phyloP scores from a whole-genome alignment of 2,888 invertebrate species.

The Zaprionus lineosus region DNA sequence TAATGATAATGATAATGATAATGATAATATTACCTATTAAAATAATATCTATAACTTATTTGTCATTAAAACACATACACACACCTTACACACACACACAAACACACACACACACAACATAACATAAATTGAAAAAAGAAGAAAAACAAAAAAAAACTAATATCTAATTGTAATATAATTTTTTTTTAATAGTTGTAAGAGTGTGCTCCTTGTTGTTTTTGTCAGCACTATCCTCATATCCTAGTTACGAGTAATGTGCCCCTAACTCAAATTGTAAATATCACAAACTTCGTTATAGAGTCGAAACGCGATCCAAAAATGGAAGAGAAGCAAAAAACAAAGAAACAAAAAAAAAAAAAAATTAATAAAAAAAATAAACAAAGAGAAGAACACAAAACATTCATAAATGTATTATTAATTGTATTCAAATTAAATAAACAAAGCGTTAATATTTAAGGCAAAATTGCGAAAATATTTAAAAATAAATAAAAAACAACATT shows the following conservation, averaged over 20 bases:
- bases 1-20: slow-evolving; percentile 13
- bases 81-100: too few species aligned
- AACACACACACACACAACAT: too few species aligned
- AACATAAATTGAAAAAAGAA: neutral
- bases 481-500: slow-evolving; percentile 59
- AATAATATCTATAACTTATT: slow-evolving; percentile 62
- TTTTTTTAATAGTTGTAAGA: slow-evolving; percentile 69
- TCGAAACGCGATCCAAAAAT: slow-evolving; percentile 40
- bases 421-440: slow-evolving; percentile 54
- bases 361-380: slow-evolving; percentile 26
- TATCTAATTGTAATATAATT: slow-evolving; percentile 67
- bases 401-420: slow-evolving; percentile 71
- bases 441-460: slow-evolving; percentile 44
- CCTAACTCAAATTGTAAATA: slow-evolving; percentile 65
- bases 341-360: slow-evolving; percentile 21
- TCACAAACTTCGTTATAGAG: slow-evolving; percentile 57
- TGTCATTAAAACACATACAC: slow-evolving; percentile 47
- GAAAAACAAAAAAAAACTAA: slow-evolving; percentile 21
- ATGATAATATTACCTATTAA: slow-evolving; percentile 19
- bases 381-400: slow-evolving; percentile 41
- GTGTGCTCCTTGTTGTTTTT: slow-evolving; percentile 66
- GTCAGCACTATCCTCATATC: slow-evolving; percentile 52
- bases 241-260: slow-evolving; percentile 35
- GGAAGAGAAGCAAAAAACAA: slow-evolving; percentile 15
- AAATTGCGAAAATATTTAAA: slow-evolving; percentile 56